A percentile compares a stretch with the other conserved stretches of the same genome.
These are phyloP conservation scores for Isichthys henryi DNA, from an alignment of 2,113 vertebrate species.

Conservation along the genomic window DNA sequence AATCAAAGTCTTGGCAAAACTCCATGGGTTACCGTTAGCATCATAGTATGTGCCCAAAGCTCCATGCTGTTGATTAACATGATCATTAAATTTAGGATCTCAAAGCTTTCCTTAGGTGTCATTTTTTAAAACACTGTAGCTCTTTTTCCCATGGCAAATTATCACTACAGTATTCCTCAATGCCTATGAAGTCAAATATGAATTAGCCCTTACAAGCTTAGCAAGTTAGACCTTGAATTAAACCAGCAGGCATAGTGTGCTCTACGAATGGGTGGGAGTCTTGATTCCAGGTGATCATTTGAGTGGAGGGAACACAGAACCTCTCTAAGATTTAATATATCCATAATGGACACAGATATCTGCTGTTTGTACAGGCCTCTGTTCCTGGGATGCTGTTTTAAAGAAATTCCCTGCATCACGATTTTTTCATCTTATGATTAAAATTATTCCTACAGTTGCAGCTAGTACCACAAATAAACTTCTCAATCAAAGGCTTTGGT, in stretches of 20 bases:
- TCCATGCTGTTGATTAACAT: neutral
- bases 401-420: neutral
- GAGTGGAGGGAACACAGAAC: neutral
- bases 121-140: neutral
- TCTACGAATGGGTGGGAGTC: neutral
- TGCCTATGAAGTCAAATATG: neutral
- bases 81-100: neutral
- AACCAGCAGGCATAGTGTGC: neutral
- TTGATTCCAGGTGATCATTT: neutral
- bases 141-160: neutral
- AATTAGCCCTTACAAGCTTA: neutral
- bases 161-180: neutral
- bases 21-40: neutral
- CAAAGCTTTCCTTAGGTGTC: neutral
- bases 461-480: neutral
- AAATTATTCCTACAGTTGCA: neutral
- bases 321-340: neutral
- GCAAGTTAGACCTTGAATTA: neutral
- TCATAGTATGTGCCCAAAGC: neutral
- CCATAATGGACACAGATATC: neutral
- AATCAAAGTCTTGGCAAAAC: neutral
- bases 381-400: neutral
- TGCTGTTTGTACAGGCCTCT: neutral
- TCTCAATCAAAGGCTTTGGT: neutral
- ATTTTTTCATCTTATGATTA: neutral